phyloP scores from a whole-genome alignment of 2,797 vertebrate species.

The Calcarius lapponicus region DNA sequence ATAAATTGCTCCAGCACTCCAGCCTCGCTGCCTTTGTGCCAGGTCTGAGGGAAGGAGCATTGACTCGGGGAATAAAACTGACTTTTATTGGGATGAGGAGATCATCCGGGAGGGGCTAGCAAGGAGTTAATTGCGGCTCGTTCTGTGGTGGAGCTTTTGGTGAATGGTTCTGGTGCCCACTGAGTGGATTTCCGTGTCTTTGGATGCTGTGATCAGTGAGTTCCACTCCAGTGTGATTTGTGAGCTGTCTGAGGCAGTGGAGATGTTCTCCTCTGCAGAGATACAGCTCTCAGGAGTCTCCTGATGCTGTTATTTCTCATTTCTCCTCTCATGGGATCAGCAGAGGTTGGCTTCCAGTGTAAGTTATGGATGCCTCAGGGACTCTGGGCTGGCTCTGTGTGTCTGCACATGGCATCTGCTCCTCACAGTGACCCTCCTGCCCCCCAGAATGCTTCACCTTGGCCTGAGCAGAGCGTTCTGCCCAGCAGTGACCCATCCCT shows the following conservation, averaged over 20 bases:
- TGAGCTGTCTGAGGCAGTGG: neutral
- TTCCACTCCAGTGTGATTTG: neutral
- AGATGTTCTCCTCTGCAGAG: neutral
- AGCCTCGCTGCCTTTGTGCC: neutral
- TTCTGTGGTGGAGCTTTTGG: rapidly evolving
- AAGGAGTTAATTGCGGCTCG: neutral
- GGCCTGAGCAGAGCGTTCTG: no score
- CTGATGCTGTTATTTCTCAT: rapidly evolving
- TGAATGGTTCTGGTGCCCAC: neutral
- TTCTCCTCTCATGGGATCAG: rapidly evolving
- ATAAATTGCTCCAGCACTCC: neutral
- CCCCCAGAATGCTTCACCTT: no score
- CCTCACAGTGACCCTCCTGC: neutral
- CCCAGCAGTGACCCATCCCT: neutral
- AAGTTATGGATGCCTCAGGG: rapidly evolving
- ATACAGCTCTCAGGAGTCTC: rapidly evolving
- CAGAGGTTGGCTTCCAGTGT: rapidly evolving
- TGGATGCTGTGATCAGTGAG: neutral
- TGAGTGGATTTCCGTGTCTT: neutral
- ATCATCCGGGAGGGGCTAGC: neutral
- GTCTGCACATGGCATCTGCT: neutral
- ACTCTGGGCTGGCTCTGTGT: rapidly evolving
- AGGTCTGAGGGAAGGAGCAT: rapidly evolving
- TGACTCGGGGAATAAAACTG: rapidly evolving
- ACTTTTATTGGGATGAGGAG: neutral